Base-by-base conservation (phyloP, 1,140 invertebrate species). In the Drosophila paulistorum region DNA sequence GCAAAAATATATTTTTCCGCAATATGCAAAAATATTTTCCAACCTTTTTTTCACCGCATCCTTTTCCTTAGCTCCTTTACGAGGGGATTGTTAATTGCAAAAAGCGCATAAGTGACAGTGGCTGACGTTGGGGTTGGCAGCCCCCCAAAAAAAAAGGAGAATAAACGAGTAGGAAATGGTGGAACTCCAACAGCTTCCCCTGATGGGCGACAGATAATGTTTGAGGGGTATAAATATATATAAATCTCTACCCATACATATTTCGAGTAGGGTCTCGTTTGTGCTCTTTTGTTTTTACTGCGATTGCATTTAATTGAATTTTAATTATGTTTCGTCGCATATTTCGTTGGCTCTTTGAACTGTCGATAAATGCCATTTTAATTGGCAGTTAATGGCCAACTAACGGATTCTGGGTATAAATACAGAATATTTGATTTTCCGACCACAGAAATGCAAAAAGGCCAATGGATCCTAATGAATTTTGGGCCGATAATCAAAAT, bases 101-200 rank as follows among this genome's bases (percentile, higher is more conserved):
- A 89, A 77, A 68, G 77, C 68, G 71, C 77, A 89, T 83, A 87
- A 87, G 89, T 87, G 83, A 87, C 83, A 74, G 70, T 73, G 72
- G 79, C 77, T 71, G 68, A 68, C 78, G 70, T 68, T 76, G 65
- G 45, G 45, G 14, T 39, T 39, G 37, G 37, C 14, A 48, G 17
- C 7, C 7, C 42, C 7, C 1, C 3, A 17, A 48, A 48, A 48
- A 48, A 48, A 20, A 10, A 14, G 2, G 41, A 42, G 14, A n/a
- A 48, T 7, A 48, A 20, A 17, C 17, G 7, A 20, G 17, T 1
- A 51, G 45, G 17, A 51, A 51, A 23, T 51, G 17, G 45, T 5
- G 30, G 6, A 30, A 6, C 30, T 30, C 30, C 6, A 30, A 30
- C 30, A 23, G 51, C 64, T 26, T 65, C 35, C 55, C 54, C n/a